Percentiles rank a stretch among this genome's conserved stretches.
Evolutionary conservation across 2,888 invertebrate genomes (phyloP).

Genomic region (Eupelmus urozonus): DNA sequence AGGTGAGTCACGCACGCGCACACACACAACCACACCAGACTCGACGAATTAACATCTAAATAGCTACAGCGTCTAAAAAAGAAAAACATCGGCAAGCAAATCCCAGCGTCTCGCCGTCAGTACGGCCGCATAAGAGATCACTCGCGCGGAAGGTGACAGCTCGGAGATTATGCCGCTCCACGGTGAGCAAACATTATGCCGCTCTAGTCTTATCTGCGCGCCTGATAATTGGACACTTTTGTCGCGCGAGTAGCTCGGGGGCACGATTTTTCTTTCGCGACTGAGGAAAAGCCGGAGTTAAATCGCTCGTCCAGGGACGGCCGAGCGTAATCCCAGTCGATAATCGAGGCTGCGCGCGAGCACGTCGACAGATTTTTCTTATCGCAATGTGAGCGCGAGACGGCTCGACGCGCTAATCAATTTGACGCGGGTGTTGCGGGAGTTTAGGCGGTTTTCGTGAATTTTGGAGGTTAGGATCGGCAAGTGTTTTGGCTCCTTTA

Average conservation of each 20-base stretch:
- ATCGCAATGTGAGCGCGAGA: too few relatives aligned
- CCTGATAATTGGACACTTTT: constrained; percentile 25
- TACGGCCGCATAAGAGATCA: constrained; percentile 23
- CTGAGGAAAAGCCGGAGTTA: not conserved
- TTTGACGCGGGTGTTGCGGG: too few relatives aligned
- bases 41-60: too few relatives aligned
- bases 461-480: too few relatives aligned
- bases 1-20: not conserved
- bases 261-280: constrained; percentile 17
- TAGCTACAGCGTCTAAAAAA: too few relatives aligned
- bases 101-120: not conserved
- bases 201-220: constrained; percentile 20
- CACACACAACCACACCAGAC: not conserved
- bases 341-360: constrained; percentile 21
- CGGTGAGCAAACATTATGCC: not conserved
- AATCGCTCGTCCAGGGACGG: not conserved
- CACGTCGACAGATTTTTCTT: constrained; percentile 22
- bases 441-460: too few relatives aligned
- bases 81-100: not conserved
- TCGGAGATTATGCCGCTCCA: not conserved
- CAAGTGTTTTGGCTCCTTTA: too few relatives aligned
- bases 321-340: constrained; percentile 19
- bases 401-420: too few relatives aligned
- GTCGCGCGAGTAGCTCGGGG: not conserved
- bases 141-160: constrained; percentile 12